Evolutionary conservation across 2,888 invertebrate species (phyloP), one percentile per base, ranked within the genome.

Genomic region (Dryadula phaetusa): DNA sequence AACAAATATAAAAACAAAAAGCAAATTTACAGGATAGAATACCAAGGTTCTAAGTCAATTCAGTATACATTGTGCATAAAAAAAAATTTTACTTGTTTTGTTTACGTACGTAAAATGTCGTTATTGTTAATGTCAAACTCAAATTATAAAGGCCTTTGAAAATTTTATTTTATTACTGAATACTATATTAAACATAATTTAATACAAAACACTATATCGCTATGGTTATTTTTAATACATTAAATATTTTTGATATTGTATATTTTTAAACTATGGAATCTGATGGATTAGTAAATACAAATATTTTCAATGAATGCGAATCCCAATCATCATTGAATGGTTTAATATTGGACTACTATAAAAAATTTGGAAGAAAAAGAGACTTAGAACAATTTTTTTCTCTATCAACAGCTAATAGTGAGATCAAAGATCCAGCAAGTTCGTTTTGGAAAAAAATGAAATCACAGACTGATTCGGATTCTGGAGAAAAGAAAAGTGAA

Each of bases 371-470:
- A 1, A 94, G 94, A 74, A 95, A 94, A 77, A 86, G 94, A 37
- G 94, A 95, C 79, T 89, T 96, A 74, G 94, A 95, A 67, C 95
- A 95, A 76, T 96, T 94, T 81, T 95, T 96, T 84, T 94, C 92
- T 47, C 75, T 92, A 73, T 87, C 90, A 10, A 90, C 92, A 44
- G 92, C 90, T 44, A 86, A 90, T 66, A 83, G 81, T 79, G 91
- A 92, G 69, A 80, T 89, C 49, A 84, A 81, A 72, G 92, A 92
- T 72, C 86, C 88, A 0, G 76, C 83, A 16, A 86, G 92, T 70
- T 73, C 80, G 42, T 92, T 91, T 82, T 92, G 92, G 92, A 83
- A 83, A 56, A 90, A 80, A 73, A 92, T 92, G 88, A 92, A 92
- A 75, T 80, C 81, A 34, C 87, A 86, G 62, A 83, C 79, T 53